Conservation (phyloP, 23 tunicate species). For the Trididemnum clinides region DNA sequence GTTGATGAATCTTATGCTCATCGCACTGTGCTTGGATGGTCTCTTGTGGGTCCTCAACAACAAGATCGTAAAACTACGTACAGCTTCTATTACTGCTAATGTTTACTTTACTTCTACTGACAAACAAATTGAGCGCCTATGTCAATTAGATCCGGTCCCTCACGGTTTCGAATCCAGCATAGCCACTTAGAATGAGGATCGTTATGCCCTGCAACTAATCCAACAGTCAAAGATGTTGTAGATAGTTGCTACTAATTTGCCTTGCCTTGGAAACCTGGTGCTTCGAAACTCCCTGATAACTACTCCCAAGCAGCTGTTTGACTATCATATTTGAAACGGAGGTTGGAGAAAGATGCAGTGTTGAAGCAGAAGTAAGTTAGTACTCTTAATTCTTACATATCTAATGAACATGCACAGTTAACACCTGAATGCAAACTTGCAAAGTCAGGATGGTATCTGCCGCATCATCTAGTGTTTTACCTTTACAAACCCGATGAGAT, state of each 20-base stretch:
- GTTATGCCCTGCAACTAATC: neutral
- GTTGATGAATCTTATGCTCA: neutral
- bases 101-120: neutral
- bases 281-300: neutral
- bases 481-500: neutral
- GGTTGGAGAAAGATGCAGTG: neutral
- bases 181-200: neutral
- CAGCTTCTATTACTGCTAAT: neutral
- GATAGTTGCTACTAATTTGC: neutral
- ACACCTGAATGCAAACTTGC: neutral
- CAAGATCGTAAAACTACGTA: neutral
- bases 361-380: neutral
- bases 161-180: neutral
- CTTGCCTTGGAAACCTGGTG: neutral
- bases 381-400: neutral
- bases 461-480: neutral
- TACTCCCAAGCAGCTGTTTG: neutral
- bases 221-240: neutral
- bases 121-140: neutral
- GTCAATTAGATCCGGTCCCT: neutral
- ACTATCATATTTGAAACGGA: neutral
- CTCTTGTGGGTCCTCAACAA: neutral
- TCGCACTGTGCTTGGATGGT: neutral
- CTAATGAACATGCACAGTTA: neutral
- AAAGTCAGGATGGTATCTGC: neutral